These are phyloP conservation scores for Gryllus longicercus DNA, from an alignment of 2,888 invertebrate species.

Conservation along the genomic window DNA sequence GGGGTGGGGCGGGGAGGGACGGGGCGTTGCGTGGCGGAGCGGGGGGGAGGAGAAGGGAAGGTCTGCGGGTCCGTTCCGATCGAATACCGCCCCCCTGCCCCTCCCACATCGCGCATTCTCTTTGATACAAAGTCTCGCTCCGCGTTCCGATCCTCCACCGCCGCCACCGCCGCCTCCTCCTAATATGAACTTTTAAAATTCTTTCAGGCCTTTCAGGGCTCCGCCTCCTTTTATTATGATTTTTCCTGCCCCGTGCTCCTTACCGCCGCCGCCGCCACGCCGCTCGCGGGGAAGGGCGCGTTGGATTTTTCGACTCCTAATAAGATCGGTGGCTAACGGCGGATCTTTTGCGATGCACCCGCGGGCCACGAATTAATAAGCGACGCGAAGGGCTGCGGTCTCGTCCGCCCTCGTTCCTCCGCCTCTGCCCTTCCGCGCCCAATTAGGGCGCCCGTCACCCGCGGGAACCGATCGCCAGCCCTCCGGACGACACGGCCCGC, in stretches of 20 bases:
- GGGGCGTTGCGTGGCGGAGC: no score
- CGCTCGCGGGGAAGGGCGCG: not conserved
- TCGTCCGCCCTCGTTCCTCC: not conserved
- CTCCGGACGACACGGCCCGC: no score
- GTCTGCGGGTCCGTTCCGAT: no score
- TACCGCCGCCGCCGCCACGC: no score
- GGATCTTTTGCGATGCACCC: not conserved
- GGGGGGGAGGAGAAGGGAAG: not conserved
- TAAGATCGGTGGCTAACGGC: not conserved
- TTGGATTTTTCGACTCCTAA: not conserved
- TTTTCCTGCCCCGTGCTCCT: not conserved
- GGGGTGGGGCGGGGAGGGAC: no score
- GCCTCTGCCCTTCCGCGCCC: not conserved
- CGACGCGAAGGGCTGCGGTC: not conserved
- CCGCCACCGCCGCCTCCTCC: no score
- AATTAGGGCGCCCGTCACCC: not conserved
- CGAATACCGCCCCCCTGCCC: not conserved
- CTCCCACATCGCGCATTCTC: slow-evolving; percentile 2
- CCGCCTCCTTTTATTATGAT: slow-evolving; percentile 6
- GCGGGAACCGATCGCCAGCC: no score
- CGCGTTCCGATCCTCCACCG: not conserved
- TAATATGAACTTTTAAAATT: slow-evolving; percentile 17
- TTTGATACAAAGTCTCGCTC: not conserved
- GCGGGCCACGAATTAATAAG: not conserved
- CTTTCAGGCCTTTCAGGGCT: not conserved